phyloP scores from a whole-genome alignment of 2,113 vertebrate species.

The Ceyx melanurus region DNA sequence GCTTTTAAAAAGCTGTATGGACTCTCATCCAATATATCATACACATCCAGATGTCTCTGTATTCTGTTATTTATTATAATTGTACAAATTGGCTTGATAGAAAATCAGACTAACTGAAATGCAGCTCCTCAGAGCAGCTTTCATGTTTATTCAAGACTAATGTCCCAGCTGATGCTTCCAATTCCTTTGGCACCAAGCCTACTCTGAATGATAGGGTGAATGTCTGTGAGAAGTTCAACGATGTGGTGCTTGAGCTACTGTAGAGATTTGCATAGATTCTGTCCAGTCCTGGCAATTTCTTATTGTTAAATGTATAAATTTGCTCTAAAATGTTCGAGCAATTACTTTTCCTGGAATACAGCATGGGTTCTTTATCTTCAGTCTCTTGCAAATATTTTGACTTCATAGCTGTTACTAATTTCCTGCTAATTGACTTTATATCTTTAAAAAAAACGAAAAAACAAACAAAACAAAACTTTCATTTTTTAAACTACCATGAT shows the following conservation, averaged over 20 bases:
- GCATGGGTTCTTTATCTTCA: not conserved
- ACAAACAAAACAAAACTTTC: not conserved
- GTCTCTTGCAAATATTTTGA: not conserved
- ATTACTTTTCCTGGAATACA: not conserved
- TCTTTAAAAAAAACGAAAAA: too few relatives aligned
- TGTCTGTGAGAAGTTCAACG: not conserved
- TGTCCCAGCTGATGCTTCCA: not conserved
- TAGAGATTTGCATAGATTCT: not conserved
- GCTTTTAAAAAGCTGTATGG: not conserved
- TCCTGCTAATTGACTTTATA: not conserved
- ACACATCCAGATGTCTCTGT: not conserved
- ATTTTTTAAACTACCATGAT: not conserved
- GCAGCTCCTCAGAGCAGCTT: not conserved
- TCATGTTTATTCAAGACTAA: not conserved
- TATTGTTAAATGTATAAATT: not conserved
- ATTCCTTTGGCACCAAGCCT: not conserved
- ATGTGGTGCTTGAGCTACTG: not conserved
- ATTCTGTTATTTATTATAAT: not conserved
- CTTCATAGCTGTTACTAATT: not conserved
- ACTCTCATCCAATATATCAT: not conserved
- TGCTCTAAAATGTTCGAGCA: not conserved
- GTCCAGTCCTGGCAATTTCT: not conserved
- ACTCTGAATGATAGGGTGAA: not conserved
- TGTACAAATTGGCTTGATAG: not conserved
- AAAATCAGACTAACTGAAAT: not conserved